A percentile compares a stretch with the other conserved stretches of the same genome.
These are phyloP conservation scores for Homarus gammarus DNA, from an alignment of 2,888 invertebrate species.

Conservation along the genomic window DNA sequence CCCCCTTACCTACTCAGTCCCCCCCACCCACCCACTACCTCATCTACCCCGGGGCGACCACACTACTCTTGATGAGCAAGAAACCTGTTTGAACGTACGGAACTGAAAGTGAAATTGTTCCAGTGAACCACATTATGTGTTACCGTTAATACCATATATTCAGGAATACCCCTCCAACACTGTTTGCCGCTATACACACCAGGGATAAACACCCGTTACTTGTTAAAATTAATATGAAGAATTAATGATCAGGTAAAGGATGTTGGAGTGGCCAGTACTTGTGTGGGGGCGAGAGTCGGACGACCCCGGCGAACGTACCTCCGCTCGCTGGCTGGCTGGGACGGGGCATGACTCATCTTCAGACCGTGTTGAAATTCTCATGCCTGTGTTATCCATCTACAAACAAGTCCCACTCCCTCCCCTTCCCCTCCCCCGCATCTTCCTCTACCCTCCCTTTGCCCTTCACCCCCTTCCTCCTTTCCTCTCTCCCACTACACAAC, in stretches of 20 bases:
- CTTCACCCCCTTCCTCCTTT: neutral
- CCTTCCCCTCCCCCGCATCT: neutral
- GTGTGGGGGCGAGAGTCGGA: neutral
- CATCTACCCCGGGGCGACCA: neutral
- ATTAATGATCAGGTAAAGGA: conserved; percentile 7
- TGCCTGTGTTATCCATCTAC: conserved; percentile 59
- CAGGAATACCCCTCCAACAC: too few species aligned
- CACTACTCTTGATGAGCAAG: neutral
- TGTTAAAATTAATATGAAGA: too few species aligned
- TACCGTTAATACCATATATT: too few species aligned
- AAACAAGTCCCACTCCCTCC: conserved; percentile 27
- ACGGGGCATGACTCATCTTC: conserved; percentile 44
- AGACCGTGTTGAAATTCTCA: conserved; percentile 37
- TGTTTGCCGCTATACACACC: too few species aligned
- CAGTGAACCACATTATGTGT: conserved; percentile 42
- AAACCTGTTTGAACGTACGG: conserved; percentile 54
- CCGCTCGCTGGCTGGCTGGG: conserved; percentile 23
- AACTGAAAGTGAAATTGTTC: conserved; percentile 56
- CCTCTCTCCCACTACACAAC: neutral
- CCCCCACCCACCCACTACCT: neutral
- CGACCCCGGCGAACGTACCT: conserved; percentile 1
- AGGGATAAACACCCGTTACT: too few species aligned
- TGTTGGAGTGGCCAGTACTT: too few species aligned
- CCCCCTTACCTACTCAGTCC: neutral
- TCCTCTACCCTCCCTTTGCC: neutral